Percentiles rank a stretch among this genome's conserved stretches.
Evolutionary conservation across 2,888 invertebrate species (phyloP).

Genomic region (Saturnia japonica): DNA sequence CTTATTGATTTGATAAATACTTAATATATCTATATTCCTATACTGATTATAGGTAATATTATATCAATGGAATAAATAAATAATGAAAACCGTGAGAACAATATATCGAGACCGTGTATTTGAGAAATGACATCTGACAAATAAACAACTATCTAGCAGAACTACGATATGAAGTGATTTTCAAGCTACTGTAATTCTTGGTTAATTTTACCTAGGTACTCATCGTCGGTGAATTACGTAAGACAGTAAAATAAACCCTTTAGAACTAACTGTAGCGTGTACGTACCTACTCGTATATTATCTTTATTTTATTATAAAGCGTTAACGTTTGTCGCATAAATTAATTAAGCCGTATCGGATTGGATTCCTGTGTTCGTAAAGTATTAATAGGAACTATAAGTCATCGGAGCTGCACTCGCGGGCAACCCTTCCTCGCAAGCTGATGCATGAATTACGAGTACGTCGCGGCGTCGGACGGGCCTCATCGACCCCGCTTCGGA

Average conservation of each 20-base stretch:
- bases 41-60: background rate
- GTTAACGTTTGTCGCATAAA: conserved; percentile 42
- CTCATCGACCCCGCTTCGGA: conserved; percentile 45
- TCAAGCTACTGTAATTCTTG: background rate
- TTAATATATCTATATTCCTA: background rate
- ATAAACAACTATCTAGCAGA: background rate
- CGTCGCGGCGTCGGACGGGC: conserved; percentile 20
- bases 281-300: background rate
- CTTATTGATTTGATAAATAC: background rate
- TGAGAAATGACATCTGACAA: background rate
- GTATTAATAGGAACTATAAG: conserved; percentile 77
- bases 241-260: background rate
- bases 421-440: conserved; percentile 75
- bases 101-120: background rate
- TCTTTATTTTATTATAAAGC: conserved; percentile 13
- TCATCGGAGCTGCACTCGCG: conserved; percentile 68
- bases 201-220: background rate
- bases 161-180: background rate
- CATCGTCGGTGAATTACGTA: background rate
- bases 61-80: background rate
- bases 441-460: conserved; percentile 74
- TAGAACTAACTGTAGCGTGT: background rate
- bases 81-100: background rate
- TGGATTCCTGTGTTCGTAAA: conserved; percentile 67
- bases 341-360: conserved; percentile 68